These are phyloP conservation scores for Psilopsiagon aymara DNA, from an alignment of 2,113 vertebrate genomes.

Conservation along the genomic window DNA sequence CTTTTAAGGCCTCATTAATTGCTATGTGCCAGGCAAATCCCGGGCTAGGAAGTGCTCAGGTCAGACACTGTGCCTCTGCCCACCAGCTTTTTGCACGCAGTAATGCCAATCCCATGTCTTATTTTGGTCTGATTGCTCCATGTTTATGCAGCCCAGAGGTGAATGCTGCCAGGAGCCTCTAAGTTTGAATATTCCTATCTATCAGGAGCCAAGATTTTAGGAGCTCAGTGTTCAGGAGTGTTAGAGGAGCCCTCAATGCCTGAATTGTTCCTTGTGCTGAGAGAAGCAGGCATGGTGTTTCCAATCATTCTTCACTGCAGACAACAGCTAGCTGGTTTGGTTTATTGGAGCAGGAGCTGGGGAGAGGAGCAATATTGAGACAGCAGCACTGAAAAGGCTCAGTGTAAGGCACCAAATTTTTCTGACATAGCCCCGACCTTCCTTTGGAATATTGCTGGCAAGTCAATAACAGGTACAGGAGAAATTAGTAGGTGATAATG, in stretches of 20 bases:
- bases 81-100: background rate
- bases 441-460: slow-evolving; percentile 71
- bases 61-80: background rate
- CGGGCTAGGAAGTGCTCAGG: background rate
- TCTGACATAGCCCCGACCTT: slow-evolving; percentile 70
- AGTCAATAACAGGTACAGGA: slow-evolving; percentile 50
- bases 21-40: background rate
- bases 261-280: slow-evolving; percentile 64
- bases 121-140: rapidly evolving
- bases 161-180: slow-evolving; percentile 11
- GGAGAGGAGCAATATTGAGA: slow-evolving; percentile 54
- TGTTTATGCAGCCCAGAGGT: rapidly evolving
- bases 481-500: slow-evolving; percentile 67
- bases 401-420: slow-evolving; percentile 70
- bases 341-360: slow-evolving; percentile 51
- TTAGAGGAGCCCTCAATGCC: slow-evolving; percentile 68
- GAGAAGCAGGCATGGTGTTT: slow-evolving; percentile 68
- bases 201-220: slow-evolving; percentile 6
- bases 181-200: background rate
- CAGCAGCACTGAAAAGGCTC: slow-evolving; percentile 41
- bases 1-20: background rate
- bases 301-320: slow-evolving; percentile 70
- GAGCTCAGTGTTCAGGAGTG: background rate
- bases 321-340: slow-evolving; percentile 73
- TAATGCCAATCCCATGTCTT: background rate